Evolutionary conservation across 1,140 invertebrate species (phyloP).

Genomic region (Mycetomoellerius zeteki): DNA sequence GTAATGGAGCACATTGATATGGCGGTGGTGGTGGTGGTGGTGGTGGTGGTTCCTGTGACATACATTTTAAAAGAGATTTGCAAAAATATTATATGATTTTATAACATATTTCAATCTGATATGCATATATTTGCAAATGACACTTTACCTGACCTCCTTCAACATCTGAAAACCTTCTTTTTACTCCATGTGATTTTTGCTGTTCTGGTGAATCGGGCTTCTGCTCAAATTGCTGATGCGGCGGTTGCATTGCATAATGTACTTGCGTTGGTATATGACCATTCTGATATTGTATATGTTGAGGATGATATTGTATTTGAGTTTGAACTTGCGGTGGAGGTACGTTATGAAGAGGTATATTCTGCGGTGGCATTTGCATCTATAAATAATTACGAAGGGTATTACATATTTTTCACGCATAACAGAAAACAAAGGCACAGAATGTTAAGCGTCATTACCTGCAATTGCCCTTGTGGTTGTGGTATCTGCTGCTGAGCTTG

Average conservation of each 20-base stretch:
- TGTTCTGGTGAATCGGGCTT: slow-evolving; percentile 82
- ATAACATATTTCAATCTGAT: not conserved
- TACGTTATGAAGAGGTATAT: slow-evolving; percentile 79
- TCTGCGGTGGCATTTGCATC: slow-evolving; percentile 79
- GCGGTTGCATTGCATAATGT: slow-evolving; percentile 83
- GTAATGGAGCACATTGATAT: slow-evolving; percentile 81
- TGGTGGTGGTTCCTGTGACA: slow-evolving; percentile 77
- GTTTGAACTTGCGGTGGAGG: slow-evolving; percentile 83
- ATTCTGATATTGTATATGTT: slow-evolving; percentile 85
- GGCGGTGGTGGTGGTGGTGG: slow-evolving; percentile 71
- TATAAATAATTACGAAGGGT: slow-evolving; percentile 45
- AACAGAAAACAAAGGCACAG: not conserved
- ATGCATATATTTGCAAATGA: not conserved
- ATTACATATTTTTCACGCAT: slow-evolving; percentile 25
- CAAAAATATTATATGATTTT: not conserved
- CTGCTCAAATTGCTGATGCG: slow-evolving; percentile 81
- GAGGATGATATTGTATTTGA: slow-evolving; percentile 84
- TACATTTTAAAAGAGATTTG: slow-evolving; percentile 19
- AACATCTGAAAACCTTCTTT: slow-evolving; percentile 85
- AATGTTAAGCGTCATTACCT: slow-evolving; percentile 70
- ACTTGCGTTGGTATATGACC: slow-evolving; percentile 84
- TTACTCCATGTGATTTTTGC: slow-evolving; percentile 84
- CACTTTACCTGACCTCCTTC: slow-evolving; percentile 82
- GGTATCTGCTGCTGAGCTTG: slow-evolving; percentile 80
- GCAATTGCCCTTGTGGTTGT: slow-evolving; percentile 82